Evolutionary conservation across 2,113 vertebrate genomes (phyloP).

Genomic region (Delphinapterus leucas): DNA sequence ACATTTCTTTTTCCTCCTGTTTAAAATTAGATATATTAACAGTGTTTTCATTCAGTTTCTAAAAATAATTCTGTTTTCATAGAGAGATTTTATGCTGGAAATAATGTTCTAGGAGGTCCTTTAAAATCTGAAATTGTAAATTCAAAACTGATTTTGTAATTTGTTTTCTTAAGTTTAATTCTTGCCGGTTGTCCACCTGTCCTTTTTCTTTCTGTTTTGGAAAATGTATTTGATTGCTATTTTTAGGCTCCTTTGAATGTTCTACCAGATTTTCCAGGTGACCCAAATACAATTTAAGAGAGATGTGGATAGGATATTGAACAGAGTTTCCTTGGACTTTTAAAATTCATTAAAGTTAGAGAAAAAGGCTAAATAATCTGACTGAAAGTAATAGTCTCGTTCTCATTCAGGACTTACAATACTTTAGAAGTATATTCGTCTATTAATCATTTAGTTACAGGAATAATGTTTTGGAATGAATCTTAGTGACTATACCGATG

Average conservation of each 20-base stretch:
- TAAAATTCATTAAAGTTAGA: neutral
- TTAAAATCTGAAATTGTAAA: conserved; percentile 36
- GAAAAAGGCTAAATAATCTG: neutral
- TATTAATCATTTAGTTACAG: neutral
- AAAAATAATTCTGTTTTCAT: conserved; percentile 40
- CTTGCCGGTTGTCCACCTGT: neutral
- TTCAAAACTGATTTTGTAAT: conserved; percentile 29
- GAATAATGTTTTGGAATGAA: neutral
- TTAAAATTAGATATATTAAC: conserved; percentile 48
- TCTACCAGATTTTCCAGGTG: neutral
- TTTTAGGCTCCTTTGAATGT: neutral
- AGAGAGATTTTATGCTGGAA: conserved; percentile 17
- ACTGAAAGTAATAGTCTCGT: neutral
- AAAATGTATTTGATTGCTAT: neutral
- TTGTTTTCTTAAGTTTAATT: conserved; percentile 25
- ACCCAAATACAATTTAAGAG: neutral
- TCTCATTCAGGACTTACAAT: neutral
- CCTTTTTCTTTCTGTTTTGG: neutral
- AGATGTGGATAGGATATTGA: neutral
- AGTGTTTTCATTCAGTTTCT: conserved; percentile 44
- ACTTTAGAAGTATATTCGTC: neutral
- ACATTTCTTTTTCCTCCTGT: conserved; percentile 22
- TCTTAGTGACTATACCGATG: neutral
- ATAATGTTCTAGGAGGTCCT: neutral
- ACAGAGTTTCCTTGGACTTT: neutral